A percentile compares a stretch with the other conserved stretches of the same genome.
Evolutionary conservation across 2,797 vertebrate genomes (phyloP).

Genomic region (Spinibarbus caldwelli): DNA sequence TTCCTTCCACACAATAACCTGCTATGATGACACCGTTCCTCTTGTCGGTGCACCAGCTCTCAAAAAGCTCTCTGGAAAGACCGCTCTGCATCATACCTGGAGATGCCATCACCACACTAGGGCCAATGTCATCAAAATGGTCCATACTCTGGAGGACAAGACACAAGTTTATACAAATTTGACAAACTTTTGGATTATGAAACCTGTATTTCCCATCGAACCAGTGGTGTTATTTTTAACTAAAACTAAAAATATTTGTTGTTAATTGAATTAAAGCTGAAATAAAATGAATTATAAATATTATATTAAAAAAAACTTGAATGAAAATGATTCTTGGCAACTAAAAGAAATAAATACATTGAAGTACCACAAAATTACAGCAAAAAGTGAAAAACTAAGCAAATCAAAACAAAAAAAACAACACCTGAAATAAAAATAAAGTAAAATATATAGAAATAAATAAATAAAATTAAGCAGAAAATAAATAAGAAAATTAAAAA

Average conservation of each 20-base stretch:
- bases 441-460: background rate
- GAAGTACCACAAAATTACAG: background rate
- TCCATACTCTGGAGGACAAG: conserved; percentile 89
- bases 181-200: background rate
- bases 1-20: conserved; percentile 95
- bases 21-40: conserved; percentile 97
- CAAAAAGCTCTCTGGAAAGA: conserved; percentile 93
- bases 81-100: conserved; percentile 99
- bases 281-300: background rate
- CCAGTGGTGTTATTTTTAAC: background rate
- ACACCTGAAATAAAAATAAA: background rate
- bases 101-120: conserved; percentile 96
- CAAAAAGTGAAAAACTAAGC: too few species aligned
- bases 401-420: too few species aligned
- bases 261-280: background rate
- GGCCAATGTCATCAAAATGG: conserved; percentile 96
- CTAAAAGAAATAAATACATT: background rate
- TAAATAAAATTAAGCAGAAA: too few species aligned
- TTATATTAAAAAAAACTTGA: background rate
- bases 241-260: background rate
- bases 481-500: background rate
- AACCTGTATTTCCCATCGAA: background rate
- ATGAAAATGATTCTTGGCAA: too few species aligned
- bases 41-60: conserved; percentile 99
- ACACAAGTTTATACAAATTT: background rate